Evolutionary conservation across 2,113 vertebrate genomes (phyloP).

Genomic region (Cryptomyrus ogoouensis): DNA sequence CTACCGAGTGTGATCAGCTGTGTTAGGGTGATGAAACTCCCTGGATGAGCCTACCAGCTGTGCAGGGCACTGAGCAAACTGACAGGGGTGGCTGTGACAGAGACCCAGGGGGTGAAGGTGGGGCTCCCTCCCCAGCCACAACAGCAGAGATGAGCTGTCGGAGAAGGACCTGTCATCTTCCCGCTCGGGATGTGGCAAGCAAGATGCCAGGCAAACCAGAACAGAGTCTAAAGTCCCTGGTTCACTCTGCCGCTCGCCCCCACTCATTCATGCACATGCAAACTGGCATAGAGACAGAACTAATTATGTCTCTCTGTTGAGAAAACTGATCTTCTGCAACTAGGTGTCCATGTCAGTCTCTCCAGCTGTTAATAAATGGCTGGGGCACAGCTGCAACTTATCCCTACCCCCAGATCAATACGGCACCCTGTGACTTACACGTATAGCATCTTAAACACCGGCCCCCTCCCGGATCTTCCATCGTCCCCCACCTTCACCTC

Average conservation of each 20-base stretch:
- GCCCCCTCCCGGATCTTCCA: neutral
- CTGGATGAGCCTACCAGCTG: neutral
- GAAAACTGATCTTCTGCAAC: neutral
- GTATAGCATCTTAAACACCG: neutral
- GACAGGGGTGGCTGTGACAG: constrained; percentile 4
- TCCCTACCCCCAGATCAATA: neutral
- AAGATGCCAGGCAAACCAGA: neutral
- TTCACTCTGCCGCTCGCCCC: neutral
- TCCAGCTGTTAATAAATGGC: neutral
- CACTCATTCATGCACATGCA: neutral
- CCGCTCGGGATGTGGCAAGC: neutral
- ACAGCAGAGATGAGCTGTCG: neutral
- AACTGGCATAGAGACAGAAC: neutral
- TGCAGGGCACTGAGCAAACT: neutral
- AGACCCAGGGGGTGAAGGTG: neutral
- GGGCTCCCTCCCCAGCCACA: neutral
- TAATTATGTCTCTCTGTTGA: neutral
- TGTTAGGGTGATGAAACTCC: neutral
- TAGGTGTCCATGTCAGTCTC: neutral
- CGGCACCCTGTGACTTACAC: neutral
- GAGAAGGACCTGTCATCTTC: neutral
- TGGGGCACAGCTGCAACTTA: neutral
- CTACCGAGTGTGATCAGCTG: neutral
- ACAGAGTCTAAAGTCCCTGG: neutral
- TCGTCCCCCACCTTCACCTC: neutral